Base-by-base conservation (phyloP, 1,140 invertebrate species). In the Neodiprion virginianus region DNA sequence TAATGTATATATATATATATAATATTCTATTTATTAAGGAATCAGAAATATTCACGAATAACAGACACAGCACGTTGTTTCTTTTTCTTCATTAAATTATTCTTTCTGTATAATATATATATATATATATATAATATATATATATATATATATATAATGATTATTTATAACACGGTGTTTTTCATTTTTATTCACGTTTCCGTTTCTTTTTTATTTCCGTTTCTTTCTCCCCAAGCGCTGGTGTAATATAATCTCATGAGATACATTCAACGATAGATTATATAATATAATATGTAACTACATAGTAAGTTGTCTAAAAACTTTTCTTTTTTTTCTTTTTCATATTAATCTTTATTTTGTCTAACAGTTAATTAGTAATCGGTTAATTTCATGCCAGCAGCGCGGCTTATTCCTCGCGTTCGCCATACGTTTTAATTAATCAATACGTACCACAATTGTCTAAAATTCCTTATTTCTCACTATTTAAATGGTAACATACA, bases 181-280 rank as follows among this genome's bases (percentile, higher is more conserved):
- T 21, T 21, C 17, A 21, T 21, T 21, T 21, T 21, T 21, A 21
- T 21, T 21, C 17, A 21, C 17, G 28, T 40, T 40, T 40, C 1
- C 5, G 28, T 40, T 40, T 40, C 28, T 40, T 5, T 5, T 5
- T 40, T 40, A 5, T 40, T 40, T 40, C 28, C 28, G 28, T 40
- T 40, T 40, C 28, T 40, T 40, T 40, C 5, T 40, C 28, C 28
- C 4, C 3, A 61, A 61, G 53, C 53, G 53, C 53, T 17, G 11
- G 53, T 61, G 53, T 61, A 61, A 61, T 61, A 61, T 61, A 61
- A 61, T 61, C 53, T 61, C 53, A 61, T 61, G 53, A 61, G 53
- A 61, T 61, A 61, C 53, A 61, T 61, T 61, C 53, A 61, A 61
- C 53, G 53, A 61, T 61, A 61, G 53, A 61, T 61, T 61, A 61